These are phyloP conservation scores for Agrotis puta DNA, from an alignment of 2,888 invertebrate species.

Conservation along the genomic window DNA sequence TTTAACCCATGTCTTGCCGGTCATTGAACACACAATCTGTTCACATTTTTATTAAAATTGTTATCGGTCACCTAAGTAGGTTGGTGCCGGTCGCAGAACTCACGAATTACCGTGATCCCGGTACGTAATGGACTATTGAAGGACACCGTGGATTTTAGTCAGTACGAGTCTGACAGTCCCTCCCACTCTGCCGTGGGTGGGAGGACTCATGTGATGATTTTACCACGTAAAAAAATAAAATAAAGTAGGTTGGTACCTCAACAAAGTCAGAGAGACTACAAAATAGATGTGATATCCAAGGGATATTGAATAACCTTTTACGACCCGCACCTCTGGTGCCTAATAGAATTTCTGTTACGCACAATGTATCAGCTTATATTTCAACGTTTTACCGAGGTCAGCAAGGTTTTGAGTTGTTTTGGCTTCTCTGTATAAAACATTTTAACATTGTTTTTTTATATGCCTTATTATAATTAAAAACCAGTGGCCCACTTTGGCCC, in stretches of 20 bases:
- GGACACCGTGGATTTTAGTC: too few species aligned
- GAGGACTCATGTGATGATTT: too few species aligned
- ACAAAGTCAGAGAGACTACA: conserved; percentile 11
- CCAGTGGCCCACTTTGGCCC: too few species aligned
- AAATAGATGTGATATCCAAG: conserved; percentile 31
- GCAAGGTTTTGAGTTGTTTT: background rate
- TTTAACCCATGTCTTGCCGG: background rate
- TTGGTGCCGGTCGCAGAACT: too few species aligned
- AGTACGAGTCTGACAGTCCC: too few species aligned
- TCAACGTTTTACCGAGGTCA: conserved; percentile 10
- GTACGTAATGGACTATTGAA: too few species aligned
- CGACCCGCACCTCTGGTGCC: conserved; percentile 25
- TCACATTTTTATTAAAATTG: conserved; percentile 20
- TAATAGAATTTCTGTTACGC: conserved; percentile 49
- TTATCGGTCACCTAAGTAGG: background rate
- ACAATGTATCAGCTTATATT: conserved; percentile 35
- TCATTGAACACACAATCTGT: conserved; percentile 15
- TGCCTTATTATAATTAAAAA: too few species aligned
- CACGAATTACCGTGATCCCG: too few species aligned
- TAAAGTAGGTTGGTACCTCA: background rate
- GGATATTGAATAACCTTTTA: conserved; percentile 50
- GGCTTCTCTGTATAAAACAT: background rate
- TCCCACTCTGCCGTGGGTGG: too few species aligned
- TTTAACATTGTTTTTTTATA: background rate
- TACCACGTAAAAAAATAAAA: too few species aligned